These are phyloP conservation scores for Meloidogyne exigua DNA, from an alignment of 1,140 invertebrate genomes.

Conservation along the genomic window DNA sequence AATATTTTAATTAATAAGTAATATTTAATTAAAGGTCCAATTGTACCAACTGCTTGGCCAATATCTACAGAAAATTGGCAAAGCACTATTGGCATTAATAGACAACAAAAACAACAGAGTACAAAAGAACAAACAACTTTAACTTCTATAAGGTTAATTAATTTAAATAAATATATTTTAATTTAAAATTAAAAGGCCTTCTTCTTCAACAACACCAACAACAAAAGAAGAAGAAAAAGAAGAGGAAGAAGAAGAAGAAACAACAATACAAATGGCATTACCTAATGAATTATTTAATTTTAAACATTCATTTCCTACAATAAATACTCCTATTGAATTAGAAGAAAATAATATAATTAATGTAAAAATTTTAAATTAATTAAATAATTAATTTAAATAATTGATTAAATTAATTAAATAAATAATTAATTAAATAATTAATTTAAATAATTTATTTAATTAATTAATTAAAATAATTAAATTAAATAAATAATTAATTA, in stretches of 20 bases:
- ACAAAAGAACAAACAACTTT: not conserved
- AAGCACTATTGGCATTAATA: not conserved
- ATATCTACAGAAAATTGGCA: not conserved
- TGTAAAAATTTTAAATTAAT: no score
- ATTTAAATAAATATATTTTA: no score
- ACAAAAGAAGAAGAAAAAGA: not conserved
- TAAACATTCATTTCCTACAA: conserved; percentile 17
- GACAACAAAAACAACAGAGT: not conserved
- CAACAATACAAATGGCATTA: conserved; percentile 16
- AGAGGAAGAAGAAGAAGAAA: not conserved
- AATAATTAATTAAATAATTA: no score
- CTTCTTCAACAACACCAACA: conserved; percentile 3
- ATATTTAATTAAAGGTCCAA: not conserved
- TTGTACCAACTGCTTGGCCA: not conserved
- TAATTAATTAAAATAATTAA: no score
- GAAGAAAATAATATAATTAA: not conserved
- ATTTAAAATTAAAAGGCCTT: not conserved
- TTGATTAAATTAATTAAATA: not conserved
- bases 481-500: not conserved
- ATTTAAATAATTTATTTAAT: not conserved
- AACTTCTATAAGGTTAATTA: not conserved
- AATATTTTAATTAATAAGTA: not conserved
- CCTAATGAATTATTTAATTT: conserved; percentile 25
- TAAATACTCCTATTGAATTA: not conserved
- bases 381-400: not conserved